Conservation (phyloP, 2,888 invertebrate species). For the Agelastica alni region DNA sequence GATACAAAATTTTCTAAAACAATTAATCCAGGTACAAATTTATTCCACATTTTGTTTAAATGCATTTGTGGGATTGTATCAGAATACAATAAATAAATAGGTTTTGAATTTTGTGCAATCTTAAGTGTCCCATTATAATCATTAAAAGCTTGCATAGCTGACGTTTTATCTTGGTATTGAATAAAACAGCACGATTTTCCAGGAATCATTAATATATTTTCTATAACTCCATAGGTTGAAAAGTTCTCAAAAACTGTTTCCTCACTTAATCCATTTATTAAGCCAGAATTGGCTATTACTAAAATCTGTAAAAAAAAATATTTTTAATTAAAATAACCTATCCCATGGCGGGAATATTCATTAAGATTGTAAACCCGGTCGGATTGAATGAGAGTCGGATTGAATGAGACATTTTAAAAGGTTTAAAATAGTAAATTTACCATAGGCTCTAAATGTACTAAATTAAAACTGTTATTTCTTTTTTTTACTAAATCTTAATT, state of each 20-base stretch:
- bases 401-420: too few species aligned
- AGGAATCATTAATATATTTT: constrained; percentile 71
- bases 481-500: too few species aligned
- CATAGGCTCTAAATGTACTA: neutral
- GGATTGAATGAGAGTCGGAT: too few species aligned
- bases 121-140: constrained; percentile 65
- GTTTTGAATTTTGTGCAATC: constrained; percentile 63
- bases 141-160: constrained; percentile 63
- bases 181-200: constrained; percentile 84
- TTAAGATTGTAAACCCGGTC: too few species aligned
- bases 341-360: too few species aligned
- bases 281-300: constrained; percentile 84
- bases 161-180: constrained; percentile 59
- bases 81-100: constrained; percentile 70
- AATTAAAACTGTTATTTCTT: too few species aligned
- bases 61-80: constrained; percentile 51
- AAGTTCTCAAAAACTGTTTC: constrained; percentile 64
- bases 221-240: constrained; percentile 60
- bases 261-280: constrained; percentile 77
- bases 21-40: constrained; percentile 70
- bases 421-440: neutral
- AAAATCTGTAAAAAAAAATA: constrained; percentile 63
- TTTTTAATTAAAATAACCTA: too few species aligned
- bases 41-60: constrained; percentile 48
- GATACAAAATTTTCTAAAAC: constrained; percentile 75